Evolutionary conservation across 2,797 vertebrate genomes (phyloP).

Genomic region (Sebastiscus albofasciatus): DNA sequence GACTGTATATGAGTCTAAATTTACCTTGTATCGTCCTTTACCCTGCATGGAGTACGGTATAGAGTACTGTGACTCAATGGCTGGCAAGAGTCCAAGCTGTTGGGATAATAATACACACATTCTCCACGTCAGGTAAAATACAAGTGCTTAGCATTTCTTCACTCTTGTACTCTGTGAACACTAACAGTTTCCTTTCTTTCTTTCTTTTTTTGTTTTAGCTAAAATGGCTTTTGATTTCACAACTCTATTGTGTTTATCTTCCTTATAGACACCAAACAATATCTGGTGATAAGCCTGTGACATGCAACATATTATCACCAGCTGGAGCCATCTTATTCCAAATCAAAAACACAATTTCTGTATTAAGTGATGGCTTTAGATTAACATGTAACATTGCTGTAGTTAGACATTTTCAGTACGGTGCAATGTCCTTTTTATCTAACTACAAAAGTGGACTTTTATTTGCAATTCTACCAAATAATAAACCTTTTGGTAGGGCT

Average conservation of each 20-base stretch:
- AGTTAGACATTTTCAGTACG: background rate
- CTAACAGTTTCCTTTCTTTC: background rate
- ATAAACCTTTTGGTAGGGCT: too few species aligned
- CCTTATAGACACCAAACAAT: background rate
- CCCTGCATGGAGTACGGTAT: background rate
- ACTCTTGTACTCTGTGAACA: background rate
- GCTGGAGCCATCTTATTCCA: background rate
- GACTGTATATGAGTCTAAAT: background rate
- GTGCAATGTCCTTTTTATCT: background rate
- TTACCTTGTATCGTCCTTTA: background rate
- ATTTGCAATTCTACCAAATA: background rate
- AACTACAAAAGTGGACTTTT: background rate
- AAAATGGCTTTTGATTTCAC: background rate
- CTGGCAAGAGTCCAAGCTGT: conserved; percentile 25
- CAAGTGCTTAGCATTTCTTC: conserved; percentile 5
- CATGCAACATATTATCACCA: background rate
- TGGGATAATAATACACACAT: conserved; percentile 15
- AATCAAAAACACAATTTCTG: background rate
- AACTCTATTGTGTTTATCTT: background rate
- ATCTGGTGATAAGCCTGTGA: background rate
- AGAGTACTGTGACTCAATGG: conserved; percentile 2
- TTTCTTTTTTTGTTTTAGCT: background rate
- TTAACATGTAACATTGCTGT: background rate
- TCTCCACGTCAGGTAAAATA: conserved; percentile 16
- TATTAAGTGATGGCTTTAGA: background rate